Evolutionary conservation across 2,888 invertebrate genomes (phyloP), one percentile per base, ranked within the genome.

Genomic region (Scrobipalpa atriplicella): DNA sequence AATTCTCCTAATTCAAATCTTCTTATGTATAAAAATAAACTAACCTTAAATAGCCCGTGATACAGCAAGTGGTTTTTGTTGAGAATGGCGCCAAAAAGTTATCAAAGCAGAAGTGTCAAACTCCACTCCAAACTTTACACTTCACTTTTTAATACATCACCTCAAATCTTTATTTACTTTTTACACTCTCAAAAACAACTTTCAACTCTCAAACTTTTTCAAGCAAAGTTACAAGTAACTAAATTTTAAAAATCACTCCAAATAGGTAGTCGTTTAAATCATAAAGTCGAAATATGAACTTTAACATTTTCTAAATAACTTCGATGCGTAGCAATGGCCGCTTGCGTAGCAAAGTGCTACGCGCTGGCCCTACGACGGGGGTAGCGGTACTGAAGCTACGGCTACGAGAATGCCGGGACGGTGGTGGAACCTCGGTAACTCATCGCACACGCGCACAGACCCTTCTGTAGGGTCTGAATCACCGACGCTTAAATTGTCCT

Each of bases 381-480:
- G 54, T 21, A 21, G 11, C 54, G 21, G 11, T 21, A 56, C 54
- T 13, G 54, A 21, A 7, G 54, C 54, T 56, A 56, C 54, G 54
- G 29, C 47, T 47, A 47, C 47, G 47, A 47, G 29, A 29, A 29
- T 5, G 29, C 47, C n/a, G 47, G 21, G 5, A 21, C 21, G 29
- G 21, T 2, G 3, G 21, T 18, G 29, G n/a, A 47, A 47, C 1
- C 54, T 56, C 29, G 10, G 29, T 21, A 10, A 56, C 21, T 21
- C 54, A 13, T 56, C 21, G 54, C 54, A 56, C 54, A 56, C 54
- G 54, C 54, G 54, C 54, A 56, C 47, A 8, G 16, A n/a, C 47
- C 47, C 16, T 43, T 13, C 13, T 43, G 13, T 13, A 43, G 13
- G 13, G 5, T n/a, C n/a, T n/a, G n/a, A n/a, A n/a, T n/a, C n/a